Evolutionary conservation across 2,113 vertebrate species (phyloP).

Genomic region (Aegithalos caudatus): DNA sequence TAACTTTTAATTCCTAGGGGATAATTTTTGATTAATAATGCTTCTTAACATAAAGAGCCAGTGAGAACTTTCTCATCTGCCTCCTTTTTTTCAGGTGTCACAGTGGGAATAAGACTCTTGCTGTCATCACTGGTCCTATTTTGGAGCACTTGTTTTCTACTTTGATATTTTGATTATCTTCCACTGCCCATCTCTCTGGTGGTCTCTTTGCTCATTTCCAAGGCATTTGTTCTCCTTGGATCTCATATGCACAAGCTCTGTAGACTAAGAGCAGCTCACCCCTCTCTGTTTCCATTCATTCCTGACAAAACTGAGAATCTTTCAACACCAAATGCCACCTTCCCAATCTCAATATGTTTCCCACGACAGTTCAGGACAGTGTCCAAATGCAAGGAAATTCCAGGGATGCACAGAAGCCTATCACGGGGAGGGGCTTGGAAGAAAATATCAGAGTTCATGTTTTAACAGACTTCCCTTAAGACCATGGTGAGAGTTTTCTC

Average conservation of each 20-base stretch:
- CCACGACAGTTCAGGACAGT: neutral
- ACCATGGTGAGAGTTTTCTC: conserved; percentile 9
- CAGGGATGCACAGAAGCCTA: neutral
- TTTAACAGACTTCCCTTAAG: conserved; percentile 37
- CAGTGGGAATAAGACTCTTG: neutral
- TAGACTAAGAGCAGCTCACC: neutral
- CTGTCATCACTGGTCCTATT: neutral
- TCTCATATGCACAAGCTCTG: neutral
- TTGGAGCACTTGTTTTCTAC: neutral
- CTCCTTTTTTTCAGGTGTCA: neutral
- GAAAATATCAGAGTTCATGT: conserved; percentile 40
- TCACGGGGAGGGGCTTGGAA: neutral
- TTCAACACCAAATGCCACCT: neutral
- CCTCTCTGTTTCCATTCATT: neutral
- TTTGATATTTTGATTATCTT: neutral
- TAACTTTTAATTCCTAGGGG: neutral
- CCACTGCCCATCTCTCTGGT: neutral
- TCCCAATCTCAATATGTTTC: neutral
- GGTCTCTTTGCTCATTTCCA: neutral
- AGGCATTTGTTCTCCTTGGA: neutral
- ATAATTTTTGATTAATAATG: neutral
- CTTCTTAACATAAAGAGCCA: neutral
- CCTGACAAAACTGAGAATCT: neutral
- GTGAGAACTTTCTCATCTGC: neutral
- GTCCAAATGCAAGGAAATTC: conserved; percentile 26